Percentiles rank a stretch among this genome's conserved stretches.
These are phyloP conservation scores for Amphiura filiformis DNA, from an alignment of 35 echinoderm and acorn worm genomes.

Conservation along the genomic window DNA sequence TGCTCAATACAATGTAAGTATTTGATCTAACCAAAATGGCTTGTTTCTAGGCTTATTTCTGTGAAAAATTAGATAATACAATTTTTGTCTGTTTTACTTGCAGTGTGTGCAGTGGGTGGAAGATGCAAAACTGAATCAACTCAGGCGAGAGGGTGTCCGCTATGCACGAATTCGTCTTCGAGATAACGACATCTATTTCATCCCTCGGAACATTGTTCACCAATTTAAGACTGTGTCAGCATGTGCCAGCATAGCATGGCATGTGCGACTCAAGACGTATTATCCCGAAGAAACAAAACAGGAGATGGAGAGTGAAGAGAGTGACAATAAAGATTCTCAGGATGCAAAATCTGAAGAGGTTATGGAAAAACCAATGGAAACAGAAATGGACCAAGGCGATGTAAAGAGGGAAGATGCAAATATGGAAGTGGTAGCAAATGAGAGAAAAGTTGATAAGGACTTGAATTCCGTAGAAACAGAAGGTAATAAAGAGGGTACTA, in stretches of 20 bases:
- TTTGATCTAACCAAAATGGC: too few relatives aligned
- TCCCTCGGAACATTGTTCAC: slow-evolving; percentile 88
- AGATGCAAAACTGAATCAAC: slow-evolving; percentile 94
- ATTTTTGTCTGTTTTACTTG: slow-evolving; percentile 22
- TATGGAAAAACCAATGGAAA: neutral
- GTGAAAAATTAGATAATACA: too few relatives aligned
- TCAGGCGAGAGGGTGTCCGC: slow-evolving; percentile 75
- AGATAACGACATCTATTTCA: slow-evolving; percentile 98
- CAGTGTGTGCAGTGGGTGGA: slow-evolving; percentile 98
- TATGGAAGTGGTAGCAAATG: neutral
- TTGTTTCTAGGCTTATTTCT: too few relatives aligned
- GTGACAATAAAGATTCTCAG: neutral
- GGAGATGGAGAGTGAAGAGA: neutral
- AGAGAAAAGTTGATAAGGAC: neutral
- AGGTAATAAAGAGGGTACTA: too few relatives aligned
- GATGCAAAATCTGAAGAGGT: neutral
- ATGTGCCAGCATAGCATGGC: slow-evolving; percentile 95
- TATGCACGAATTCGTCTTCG: slow-evolving; percentile 89
- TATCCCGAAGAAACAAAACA: slow-evolving; percentile 42
- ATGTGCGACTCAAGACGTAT: slow-evolving; percentile 78
- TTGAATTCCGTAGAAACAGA: too few relatives aligned
- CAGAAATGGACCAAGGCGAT: neutral
- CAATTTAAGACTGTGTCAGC: slow-evolving; percentile 91
- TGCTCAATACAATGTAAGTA: too few relatives aligned
- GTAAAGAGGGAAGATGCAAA: neutral